Base-by-base conservation (phyloP, 53 echinoderm and acorn worm species). In the Paracentrotus lividus region DNA sequence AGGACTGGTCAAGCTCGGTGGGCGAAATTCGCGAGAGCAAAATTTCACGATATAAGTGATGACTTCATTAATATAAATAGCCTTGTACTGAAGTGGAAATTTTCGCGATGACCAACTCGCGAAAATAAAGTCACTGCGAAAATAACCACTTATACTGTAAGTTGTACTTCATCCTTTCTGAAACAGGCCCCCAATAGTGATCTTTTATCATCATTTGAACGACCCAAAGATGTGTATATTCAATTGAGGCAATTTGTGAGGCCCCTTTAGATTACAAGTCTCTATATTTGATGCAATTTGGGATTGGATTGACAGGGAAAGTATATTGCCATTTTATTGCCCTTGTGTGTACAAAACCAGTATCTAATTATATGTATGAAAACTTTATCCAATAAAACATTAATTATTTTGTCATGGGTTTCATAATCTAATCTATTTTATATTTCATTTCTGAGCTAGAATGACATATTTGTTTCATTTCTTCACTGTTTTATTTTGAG, bases 311-410 rank as follows among this genome's bases (percentile, higher is more conserved):
- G 4, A 72, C n/a, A n/a, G n/a, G 72, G 72, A 36, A 72, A 72
- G 72, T 38, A 40, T 20, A 72, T 72, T 72, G 72, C 40, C 72
- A 40, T 38, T 72, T 38, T 72, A 72, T 72, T 72, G 72, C 72
- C 72, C 40, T 40, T 72, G 72, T 72, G 8, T 72, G 40, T 72
- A 38, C 16, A 72, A n/a, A 72, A 0, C 21, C 18, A 18, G 36
- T 7, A 8, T 72, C 33, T 64, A 29, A n/a, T 9, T 64, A 1
- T 29, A 2, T 29, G n/a, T 8, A 64, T 64, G 64, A 64, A 64
- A 64, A 1, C 29, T 29, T 64, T 29, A 64, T 64, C 27, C 10
- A 29, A 8, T 27, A 64, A 64, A 29, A 13, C 18, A 8, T 31
- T 12, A 8, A 31, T 59, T 29, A 64, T 31, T 9, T 64, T 13